Percentiles rank a stretch among this genome's conserved stretches.
These are phyloP conservation scores for Syngnathus scovelli DNA, from an alignment of 2,113 vertebrate species.

Conservation along the genomic window DNA sequence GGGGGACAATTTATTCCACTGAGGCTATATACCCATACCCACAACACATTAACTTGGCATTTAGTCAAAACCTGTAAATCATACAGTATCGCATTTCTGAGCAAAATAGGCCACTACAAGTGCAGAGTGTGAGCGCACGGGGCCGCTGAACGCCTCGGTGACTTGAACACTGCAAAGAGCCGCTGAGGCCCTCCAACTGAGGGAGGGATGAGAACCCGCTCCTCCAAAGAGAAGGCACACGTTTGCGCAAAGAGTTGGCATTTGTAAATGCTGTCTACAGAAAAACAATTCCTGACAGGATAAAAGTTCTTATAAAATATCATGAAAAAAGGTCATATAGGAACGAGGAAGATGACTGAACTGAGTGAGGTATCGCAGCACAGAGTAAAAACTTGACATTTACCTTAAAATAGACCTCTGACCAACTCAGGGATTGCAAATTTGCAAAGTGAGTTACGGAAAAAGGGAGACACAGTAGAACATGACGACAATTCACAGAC, in stretches of 20 bases:
- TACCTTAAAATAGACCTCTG: slow-evolving; percentile 28
- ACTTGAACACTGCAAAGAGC: slow-evolving; percentile 43
- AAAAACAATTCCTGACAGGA: slow-evolving; percentile 52
- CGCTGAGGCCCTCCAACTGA: slow-evolving; percentile 33
- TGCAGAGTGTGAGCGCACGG: slow-evolving; percentile 40
- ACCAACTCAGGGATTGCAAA: slow-evolving; percentile 17
- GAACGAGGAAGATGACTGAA: slow-evolving; percentile 45
- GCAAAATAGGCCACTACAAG: slow-evolving; percentile 61
- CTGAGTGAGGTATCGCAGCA: slow-evolving; percentile 57
- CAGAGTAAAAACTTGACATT: slow-evolving; percentile 42
- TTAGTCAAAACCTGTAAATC: slow-evolving; percentile 50
- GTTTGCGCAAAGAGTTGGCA: slow-evolving; percentile 60
- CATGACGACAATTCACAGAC: slow-evolving; percentile 28
- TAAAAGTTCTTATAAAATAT: slow-evolving; percentile 62
- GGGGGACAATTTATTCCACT: slow-evolving; percentile 53
- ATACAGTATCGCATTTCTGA: slow-evolving; percentile 36
- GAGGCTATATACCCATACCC: slow-evolving; percentile 5
- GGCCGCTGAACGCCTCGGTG: slow-evolving; percentile 31
- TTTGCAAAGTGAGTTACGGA: slow-evolving; percentile 49
- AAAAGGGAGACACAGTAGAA: slow-evolving; percentile 45
- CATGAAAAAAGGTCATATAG: slow-evolving; percentile 46
- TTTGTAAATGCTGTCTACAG: slow-evolving; percentile 57
- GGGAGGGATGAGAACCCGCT: slow-evolving; percentile 35
- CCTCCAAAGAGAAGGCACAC: slow-evolving; percentile 66
- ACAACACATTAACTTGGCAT: slow-evolving; percentile 33